phyloP scores from a whole-genome alignment of 2,888 invertebrate species.

The Melieria picta region DNA sequence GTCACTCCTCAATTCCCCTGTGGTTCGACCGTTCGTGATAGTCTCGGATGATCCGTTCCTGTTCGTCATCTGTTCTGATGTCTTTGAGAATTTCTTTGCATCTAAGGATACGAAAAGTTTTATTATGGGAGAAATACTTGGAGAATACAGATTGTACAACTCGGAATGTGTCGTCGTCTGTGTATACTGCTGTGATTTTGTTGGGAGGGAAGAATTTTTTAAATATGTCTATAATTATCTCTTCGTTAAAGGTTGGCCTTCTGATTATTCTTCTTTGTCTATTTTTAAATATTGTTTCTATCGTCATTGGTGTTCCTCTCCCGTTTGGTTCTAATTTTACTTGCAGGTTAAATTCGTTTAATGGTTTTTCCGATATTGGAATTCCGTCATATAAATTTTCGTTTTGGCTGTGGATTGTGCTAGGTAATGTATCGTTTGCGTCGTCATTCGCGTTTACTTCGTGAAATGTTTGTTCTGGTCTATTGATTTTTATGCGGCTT shows the following conservation, averaged over 20 bases:
- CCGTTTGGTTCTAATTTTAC: not conserved
- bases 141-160: not conserved
- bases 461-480: not conserved
- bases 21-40: too few relatives aligned
- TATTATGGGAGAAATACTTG: constrained; percentile 28
- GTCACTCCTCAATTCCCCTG: too few relatives aligned
- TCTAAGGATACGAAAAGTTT: constrained; percentile 23
- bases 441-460: too few relatives aligned
- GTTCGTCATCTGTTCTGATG: too few relatives aligned
- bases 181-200: not conserved
- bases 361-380: not conserved
- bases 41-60: too few relatives aligned
- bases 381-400: not conserved
- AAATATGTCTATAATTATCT: not conserved
- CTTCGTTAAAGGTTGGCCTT: not conserved
- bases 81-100: constrained; percentile 32
- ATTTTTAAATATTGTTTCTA: not conserved
- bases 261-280: not conserved
- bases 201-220: not conserved
- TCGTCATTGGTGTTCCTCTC: not conserved
- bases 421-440: not conserved
- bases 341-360: not conserved
- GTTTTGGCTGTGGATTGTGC: not conserved
- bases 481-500: not conserved
- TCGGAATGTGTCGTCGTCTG: constrained; percentile 2